Percentiles rank a stretch among this genome's conserved stretches.
Conservation (phyloP, 2,797 vertebrate species). For the Neomorphus geoffroyi region DNA sequence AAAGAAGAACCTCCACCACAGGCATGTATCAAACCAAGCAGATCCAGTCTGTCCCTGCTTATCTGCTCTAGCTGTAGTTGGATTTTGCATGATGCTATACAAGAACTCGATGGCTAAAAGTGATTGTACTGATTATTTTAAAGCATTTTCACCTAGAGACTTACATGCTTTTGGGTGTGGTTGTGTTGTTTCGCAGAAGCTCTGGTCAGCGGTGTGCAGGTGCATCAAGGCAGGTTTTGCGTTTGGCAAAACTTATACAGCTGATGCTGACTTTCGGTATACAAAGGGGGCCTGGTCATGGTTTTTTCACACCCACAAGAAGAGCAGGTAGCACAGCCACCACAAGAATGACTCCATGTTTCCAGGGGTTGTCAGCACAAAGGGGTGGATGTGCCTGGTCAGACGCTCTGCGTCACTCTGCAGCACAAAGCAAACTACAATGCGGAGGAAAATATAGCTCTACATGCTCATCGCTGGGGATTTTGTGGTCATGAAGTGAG, state of each 20-base stretch:
- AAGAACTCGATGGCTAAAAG: background rate
- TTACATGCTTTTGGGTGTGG: background rate
- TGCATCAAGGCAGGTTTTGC: background rate
- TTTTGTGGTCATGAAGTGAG: background rate
- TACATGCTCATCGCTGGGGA: background rate
- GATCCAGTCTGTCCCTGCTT: background rate
- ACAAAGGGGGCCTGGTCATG: background rate
- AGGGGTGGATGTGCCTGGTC: background rate
- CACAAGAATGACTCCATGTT: fast-evolving
- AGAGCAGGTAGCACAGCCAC: background rate
- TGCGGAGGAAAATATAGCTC: background rate
- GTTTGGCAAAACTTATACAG: background rate
- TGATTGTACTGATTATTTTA: background rate
- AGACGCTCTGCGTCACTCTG: background rate
- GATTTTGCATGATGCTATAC: background rate
- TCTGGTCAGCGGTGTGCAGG: background rate
- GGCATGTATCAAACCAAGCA: slow-evolving; percentile 69
- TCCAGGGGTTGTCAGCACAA: fast-evolving
- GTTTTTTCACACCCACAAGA: background rate
- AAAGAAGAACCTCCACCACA: slow-evolving; percentile 93
- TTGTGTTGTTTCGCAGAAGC: background rate
- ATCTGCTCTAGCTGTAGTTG: background rate
- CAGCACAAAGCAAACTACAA: background rate
- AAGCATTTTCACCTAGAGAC: background rate
- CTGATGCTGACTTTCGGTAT: background rate